Conservation (phyloP, 2,113 vertebrate species). For the Fulica atra region DNA sequence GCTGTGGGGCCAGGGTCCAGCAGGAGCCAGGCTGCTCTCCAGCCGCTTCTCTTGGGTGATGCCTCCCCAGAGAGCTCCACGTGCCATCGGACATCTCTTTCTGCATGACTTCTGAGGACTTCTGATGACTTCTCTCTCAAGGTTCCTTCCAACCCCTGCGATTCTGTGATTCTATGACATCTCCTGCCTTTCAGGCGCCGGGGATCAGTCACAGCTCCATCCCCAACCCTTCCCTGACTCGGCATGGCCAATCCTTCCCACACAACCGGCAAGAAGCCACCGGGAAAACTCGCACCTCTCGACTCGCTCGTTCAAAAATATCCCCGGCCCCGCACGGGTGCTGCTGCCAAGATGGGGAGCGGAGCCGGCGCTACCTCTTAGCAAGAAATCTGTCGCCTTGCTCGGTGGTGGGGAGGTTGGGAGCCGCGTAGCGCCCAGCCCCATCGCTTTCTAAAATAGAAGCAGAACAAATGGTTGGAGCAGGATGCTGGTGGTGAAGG, state of each 20-base stretch:
- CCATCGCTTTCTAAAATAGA: conserved; percentile 37
- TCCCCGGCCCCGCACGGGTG: not conserved
- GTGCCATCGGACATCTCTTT: fast-evolving
- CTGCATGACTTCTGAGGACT: fast-evolving
- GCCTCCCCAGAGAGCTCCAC: not conserved
- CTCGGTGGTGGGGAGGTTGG: not conserved
- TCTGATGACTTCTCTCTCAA: no score
- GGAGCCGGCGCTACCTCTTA: not conserved
- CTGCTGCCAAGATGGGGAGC: not conserved
- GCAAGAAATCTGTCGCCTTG: conserved; percentile 26
- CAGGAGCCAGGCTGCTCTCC: not conserved
- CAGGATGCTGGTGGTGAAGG: conserved; percentile 5
- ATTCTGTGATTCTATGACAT: no score
- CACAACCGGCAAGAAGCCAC: not conserved
- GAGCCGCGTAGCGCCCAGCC: not conserved
- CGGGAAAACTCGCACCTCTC: conserved; percentile 7
- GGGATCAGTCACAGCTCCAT: not conserved
- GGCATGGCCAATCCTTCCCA: not conserved
- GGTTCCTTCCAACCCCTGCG: no score
- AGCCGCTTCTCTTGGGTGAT: not conserved
- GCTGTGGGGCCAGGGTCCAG: not conserved
- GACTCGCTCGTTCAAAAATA: conserved; percentile 13
- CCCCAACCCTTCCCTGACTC: not conserved
- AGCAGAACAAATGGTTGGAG: conserved; percentile 60
- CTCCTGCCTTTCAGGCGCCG: fast-evolving